These are phyloP conservation scores for Drosophila nikananu DNA, from an alignment of 1,140 invertebrate species.

Conservation along the genomic window DNA sequence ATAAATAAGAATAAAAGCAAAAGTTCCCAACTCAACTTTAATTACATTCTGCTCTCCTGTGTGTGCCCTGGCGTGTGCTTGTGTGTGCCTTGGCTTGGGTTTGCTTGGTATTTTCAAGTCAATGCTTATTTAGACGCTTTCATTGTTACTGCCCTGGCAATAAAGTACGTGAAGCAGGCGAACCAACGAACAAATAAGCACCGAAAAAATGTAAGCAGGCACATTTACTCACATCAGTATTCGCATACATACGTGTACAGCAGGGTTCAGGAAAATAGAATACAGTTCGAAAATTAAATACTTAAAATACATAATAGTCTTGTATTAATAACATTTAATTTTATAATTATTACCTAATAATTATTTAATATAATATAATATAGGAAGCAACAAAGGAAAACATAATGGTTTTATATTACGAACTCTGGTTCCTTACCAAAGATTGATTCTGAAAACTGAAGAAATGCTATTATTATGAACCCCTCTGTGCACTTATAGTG, in stretches of 20 bases:
- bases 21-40: conserved; percentile 81
- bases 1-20: conserved; percentile 82
- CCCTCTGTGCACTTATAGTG: conserved; percentile 44
- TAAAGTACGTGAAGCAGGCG: conserved; percentile 60
- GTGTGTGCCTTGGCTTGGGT: not conserved
- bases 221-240: conserved; percentile 11
- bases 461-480: not conserved
- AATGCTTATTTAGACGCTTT: conserved; percentile 78
- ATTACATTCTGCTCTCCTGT: conserved; percentile 71
- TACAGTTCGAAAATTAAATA: not conserved
- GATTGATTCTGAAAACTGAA: not conserved
- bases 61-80: conserved; percentile 34
- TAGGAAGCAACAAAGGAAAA: not conserved
- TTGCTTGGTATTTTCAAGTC: conserved; percentile 52
- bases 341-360: not conserved
- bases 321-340: not conserved
- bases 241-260: conserved; percentile 10
- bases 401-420: fast-evolving
- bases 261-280: not conserved
- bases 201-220: conserved; percentile 62
- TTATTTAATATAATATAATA: too few species aligned
- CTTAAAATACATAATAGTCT: not conserved
- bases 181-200: conserved; percentile 49
- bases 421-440: not conserved
- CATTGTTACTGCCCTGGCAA: conserved; percentile 66